Percentiles rank a stretch among this genome's conserved stretches.
Conservation (phyloP, 2,888 invertebrate species). For the Synergus umbraculus region DNA sequence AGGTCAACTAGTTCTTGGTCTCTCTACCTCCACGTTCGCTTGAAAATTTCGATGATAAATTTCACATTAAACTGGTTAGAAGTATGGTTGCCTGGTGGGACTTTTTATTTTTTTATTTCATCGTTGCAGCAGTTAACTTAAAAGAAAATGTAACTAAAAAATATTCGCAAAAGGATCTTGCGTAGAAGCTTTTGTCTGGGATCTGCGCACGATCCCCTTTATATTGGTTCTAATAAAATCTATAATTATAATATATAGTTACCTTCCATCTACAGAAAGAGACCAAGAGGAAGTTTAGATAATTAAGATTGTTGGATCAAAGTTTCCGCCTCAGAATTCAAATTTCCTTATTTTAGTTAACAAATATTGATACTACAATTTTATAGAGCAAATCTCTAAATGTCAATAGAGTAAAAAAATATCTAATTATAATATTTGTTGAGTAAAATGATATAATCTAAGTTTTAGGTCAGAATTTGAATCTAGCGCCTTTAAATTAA, state of each 20-base stretch:
- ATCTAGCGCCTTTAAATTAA: too few relatives aligned
- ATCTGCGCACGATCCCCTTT: not conserved
- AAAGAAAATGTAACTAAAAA: not conserved
- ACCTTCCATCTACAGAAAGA: not conserved
- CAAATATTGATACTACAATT: too few relatives aligned
- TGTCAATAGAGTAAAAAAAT: too few relatives aligned
- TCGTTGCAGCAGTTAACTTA: not conserved
- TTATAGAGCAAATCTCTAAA: too few relatives aligned
- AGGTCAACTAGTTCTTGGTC: slow-evolving; percentile 28
- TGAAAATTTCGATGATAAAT: slow-evolving; percentile 15
- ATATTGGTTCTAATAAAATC: not conserved
- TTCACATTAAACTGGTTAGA: not conserved
- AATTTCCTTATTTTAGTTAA: too few relatives aligned
- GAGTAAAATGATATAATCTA: too few relatives aligned
- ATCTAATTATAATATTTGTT: too few relatives aligned
- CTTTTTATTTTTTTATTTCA: not conserved
- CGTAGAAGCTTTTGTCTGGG: not conserved
- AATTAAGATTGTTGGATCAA: too few relatives aligned
- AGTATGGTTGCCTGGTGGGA: not conserved
- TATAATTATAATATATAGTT: not conserved
- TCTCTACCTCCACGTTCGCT: not conserved
- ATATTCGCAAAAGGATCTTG: not conserved
- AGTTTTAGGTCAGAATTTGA: too few relatives aligned
- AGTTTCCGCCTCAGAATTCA: too few relatives aligned
- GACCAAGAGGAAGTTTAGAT: not conserved